These are phyloP conservation scores for Lampris incognitus DNA, from an alignment of 2,113 vertebrate species.

Conservation along the genomic window DNA sequence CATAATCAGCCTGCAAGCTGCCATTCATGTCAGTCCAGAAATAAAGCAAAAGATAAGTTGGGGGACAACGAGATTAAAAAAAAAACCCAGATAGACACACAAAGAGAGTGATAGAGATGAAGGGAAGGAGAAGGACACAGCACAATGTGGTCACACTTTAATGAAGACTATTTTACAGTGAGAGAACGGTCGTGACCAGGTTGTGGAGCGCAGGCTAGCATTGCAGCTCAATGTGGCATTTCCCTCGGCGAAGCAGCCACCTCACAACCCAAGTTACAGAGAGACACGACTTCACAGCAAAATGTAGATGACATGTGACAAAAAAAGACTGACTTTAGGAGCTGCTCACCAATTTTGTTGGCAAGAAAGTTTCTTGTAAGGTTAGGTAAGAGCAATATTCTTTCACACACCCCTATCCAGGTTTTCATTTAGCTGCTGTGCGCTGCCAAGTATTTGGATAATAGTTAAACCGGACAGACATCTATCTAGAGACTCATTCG, in stretches of 20 bases:
- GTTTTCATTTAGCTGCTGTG: slow-evolving; percentile 3
- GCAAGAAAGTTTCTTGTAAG: not conserved
- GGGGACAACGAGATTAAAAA: slow-evolving; percentile 4
- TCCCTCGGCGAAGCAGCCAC: not conserved
- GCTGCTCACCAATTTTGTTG: not conserved
- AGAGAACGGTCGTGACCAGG: slow-evolving; percentile 23
- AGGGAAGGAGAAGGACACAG: slow-evolving; percentile 1
- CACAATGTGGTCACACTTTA: slow-evolving; percentile 37
- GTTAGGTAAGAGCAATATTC: not conserved
- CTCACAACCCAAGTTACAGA: too few species aligned
- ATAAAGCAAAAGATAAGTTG: not conserved
- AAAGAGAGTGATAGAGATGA: slow-evolving; percentile 1
- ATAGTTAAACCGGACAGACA: slow-evolving; percentile 43
- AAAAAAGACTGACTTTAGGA: not conserved
- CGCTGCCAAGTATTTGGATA: slow-evolving; percentile 39
- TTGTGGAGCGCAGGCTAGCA: slow-evolving; percentile 18
- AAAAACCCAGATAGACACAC: not conserved
- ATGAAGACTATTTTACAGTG: slow-evolving; percentile 43
- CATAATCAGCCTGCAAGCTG: slow-evolving; percentile 55
- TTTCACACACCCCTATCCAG: not conserved
- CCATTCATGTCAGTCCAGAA: slow-evolving; percentile 52
- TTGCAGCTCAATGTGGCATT: slow-evolving; percentile 2
- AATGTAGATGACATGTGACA: not conserved
- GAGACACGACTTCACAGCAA: slow-evolving; percentile 1
- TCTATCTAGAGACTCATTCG: not conserved